Evolutionary conservation across 2,797 vertebrate genomes (phyloP), one percentile per base, ranked within the genome.

Genomic region (Xyrichtys novacula): DNA sequence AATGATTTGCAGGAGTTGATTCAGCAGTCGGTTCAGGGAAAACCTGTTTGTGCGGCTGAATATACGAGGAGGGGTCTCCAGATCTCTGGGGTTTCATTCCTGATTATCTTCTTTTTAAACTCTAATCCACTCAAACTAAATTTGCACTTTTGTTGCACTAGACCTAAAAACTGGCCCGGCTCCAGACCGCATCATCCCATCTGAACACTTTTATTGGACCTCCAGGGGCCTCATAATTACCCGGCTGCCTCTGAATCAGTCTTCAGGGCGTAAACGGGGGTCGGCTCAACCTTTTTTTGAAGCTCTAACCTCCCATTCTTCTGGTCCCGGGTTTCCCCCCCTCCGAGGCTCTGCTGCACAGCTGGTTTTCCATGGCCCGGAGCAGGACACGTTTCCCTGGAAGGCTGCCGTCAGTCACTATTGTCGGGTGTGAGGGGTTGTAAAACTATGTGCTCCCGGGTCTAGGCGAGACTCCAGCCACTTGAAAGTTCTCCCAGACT

Each of bases 281-380:
- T 84, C 57, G 65, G 75, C 68, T 80, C 67, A 79, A n/a, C n/a
- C n/a, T 54, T 59, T 71, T 66, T 73, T 71, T 32, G 39, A 77
- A 66, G 65, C 44, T 15, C n/a, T 34, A 54, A 11, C 17, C 20
- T 57, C 22, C 25, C 23, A 47, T 64, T 64, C 36, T 47, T 42
- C 31, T 11, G 10, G 7, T n/a, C 40, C 34, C 50, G 26, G 23
- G 31, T 39, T 7, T 44, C 22, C 16, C 38, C 10, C 12, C 22
- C 31, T 34, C 40, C 17, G 20, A 16, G 47, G 61, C 50, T 71
- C 57, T 40, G 68, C 64, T 81, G 79, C 87, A 83, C 88, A 91
- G 84, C 90, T 92, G 90, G 80, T 92, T 91, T 92, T 81, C 81
- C 53, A 3, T 63, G 72, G 80, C 88, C 70, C 26, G 5, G 52